Conservation (phyloP, 2,888 invertebrate genomes). For the Nomada ferruginata region DNA sequence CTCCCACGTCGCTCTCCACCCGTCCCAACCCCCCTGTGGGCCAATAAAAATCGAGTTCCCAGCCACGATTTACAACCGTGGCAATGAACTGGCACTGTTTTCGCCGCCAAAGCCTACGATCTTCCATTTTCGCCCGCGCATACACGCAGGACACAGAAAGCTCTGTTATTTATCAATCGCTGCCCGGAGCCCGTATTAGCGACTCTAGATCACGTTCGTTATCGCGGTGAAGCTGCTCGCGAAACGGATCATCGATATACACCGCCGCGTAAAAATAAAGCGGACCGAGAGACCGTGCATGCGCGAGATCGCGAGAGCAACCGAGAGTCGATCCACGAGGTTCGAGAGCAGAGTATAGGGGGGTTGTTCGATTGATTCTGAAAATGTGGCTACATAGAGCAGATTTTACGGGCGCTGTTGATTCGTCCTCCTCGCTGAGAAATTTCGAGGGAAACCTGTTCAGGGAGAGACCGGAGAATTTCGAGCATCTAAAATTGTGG, state of each 20-base stretch:
- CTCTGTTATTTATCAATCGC: slow-evolving; percentile 65
- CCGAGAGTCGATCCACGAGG: slow-evolving; percentile 31
- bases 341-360: not conserved
- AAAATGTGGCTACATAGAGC: not conserved
- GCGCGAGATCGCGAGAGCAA: slow-evolving; percentile 20
- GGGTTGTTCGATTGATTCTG: slow-evolving; percentile 1
- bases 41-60: not conserved
- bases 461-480: too few species aligned
- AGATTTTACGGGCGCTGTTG: not conserved
- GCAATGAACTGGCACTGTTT: slow-evolving; percentile 6
- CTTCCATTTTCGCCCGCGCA: slow-evolving; percentile 4
- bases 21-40: not conserved
- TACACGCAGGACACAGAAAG: slow-evolving; percentile 1
- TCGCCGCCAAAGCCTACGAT: not conserved
- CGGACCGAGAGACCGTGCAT: slow-evolving; percentile 26
- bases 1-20: not conserved
- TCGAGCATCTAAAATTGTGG: too few species aligned
- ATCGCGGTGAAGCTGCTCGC: slow-evolving; percentile 56
- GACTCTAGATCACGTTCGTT: slow-evolving; percentile 58
- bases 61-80: not conserved
- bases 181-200: slow-evolving; percentile 61
- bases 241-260: slow-evolving; percentile 65
- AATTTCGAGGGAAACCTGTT: too few species aligned
- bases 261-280: slow-evolving; percentile 68
- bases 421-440: too few species aligned